A percentile compares a stretch with the other conserved stretches of the same genome.
Evolutionary conservation across 2,888 invertebrate species (phyloP).

Genomic region (Chrysodeixis includens): DNA sequence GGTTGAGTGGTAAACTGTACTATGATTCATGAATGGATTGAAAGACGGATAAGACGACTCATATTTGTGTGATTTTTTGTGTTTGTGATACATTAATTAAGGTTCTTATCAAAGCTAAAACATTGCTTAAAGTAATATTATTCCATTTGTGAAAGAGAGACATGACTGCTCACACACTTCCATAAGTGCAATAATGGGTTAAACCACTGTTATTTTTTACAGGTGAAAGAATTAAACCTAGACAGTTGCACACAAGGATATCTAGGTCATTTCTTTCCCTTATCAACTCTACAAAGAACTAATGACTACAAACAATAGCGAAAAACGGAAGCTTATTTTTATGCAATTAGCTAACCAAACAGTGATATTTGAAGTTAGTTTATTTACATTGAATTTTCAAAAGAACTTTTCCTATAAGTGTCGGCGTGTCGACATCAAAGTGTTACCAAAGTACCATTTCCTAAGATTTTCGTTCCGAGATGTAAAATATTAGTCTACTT

Average conservation of each 20-base stretch:
- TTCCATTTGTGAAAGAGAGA: too few relatives aligned
- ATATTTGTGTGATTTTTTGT: background rate
- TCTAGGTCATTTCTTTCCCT: too few relatives aligned
- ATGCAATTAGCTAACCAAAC: constrained; percentile 54
- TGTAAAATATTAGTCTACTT: constrained; percentile 39
- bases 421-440: constrained; percentile 49
- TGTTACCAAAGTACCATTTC: constrained; percentile 30
- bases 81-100: too few relatives aligned
- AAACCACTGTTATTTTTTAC: too few relatives aligned
- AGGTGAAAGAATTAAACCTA: too few relatives aligned
- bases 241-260: too few relatives aligned
- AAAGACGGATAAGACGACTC: background rate
- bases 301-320: constrained; percentile 20
- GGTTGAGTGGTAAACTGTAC: background rate
- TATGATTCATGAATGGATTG: background rate
- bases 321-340: constrained; percentile 31
- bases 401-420: constrained; percentile 52
- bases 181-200: too few relatives aligned
- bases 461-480: constrained; percentile 39
- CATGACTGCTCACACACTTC: too few relatives aligned
- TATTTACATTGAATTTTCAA: constrained; percentile 52
- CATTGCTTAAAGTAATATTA: too few relatives aligned
- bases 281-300: background rate
- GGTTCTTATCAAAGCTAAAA: too few relatives aligned
- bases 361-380: constrained; percentile 33